Evolutionary conservation across 1,140 invertebrate species (phyloP).

Genomic region (Zaprionus tsacasi): DNA sequence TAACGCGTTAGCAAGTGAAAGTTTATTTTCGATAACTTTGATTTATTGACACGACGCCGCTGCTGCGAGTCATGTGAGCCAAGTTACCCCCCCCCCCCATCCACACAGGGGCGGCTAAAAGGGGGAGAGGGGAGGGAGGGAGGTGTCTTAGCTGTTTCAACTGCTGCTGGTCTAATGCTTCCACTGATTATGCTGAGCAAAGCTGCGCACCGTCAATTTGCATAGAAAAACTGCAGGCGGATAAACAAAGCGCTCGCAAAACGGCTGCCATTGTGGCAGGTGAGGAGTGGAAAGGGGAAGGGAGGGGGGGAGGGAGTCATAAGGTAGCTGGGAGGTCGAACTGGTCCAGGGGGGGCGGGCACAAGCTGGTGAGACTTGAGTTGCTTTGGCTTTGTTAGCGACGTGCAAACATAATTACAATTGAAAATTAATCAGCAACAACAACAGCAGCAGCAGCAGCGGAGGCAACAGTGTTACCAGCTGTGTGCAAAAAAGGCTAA

Average conservation of each 20-base stretch:
- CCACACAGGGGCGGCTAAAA: conserved; percentile 1
- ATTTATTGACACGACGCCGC: conserved; percentile 30
- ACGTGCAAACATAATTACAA: conserved; percentile 42
- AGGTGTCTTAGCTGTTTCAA: neutral
- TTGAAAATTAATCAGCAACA: conserved; percentile 46
- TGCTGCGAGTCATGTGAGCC: conserved; percentile 29
- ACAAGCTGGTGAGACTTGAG: conserved; percentile 7
- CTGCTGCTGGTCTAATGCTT: conserved; percentile 25
- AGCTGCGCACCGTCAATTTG: conserved; percentile 1
- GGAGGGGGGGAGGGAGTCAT: too few relatives aligned
- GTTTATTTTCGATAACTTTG: conserved; percentile 28
- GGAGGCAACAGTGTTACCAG: neutral
- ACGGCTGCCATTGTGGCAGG: conserved; percentile 15
- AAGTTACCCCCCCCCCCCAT: neutral
- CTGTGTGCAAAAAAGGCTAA: neutral
- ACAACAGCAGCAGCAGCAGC: neutral
- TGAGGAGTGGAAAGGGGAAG: too few relatives aligned
- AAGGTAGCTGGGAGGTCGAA: neutral
- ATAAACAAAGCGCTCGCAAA: conserved; percentile 37
- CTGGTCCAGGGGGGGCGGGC: neutral
- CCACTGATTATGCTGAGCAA: conserved; percentile 40
- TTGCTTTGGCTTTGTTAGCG: conserved; percentile 25
- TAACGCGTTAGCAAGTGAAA: conserved; percentile 30
- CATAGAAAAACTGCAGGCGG: conserved; percentile 25
- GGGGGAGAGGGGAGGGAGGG: neutral